A percentile compares a stretch with the other conserved stretches of the same genome.
phyloP scores from a whole-genome alignment of 2,113 vertebrate genomes.

The Amphilophus citrinellus region DNA sequence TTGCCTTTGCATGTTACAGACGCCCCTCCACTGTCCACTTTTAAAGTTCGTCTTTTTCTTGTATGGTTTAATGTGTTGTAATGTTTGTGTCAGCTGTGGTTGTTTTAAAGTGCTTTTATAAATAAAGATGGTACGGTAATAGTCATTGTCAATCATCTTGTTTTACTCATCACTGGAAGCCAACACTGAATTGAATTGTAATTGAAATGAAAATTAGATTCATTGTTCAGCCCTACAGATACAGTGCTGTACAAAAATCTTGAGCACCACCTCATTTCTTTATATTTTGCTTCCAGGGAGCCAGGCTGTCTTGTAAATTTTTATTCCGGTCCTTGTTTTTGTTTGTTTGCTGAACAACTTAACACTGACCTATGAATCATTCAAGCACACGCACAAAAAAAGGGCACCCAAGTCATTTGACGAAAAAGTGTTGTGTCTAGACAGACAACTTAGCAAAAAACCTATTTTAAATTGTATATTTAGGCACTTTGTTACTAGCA shows the following conservation, averaged over 20 bases:
- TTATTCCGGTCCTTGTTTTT: neutral
- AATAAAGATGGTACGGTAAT: no score
- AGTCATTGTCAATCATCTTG: neutral
- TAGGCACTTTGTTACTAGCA: neutral
- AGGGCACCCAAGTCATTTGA: neutral
- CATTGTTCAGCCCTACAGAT: neutral
- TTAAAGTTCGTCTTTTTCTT: no score
- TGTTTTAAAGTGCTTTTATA: no score
- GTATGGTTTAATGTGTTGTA: no score
- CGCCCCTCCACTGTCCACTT: no score
- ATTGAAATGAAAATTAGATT: neutral
- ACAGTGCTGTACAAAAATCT: no score
- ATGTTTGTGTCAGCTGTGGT: no score
- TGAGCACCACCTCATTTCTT: neutral
- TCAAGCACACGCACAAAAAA: neutral
- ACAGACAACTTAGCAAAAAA: neutral
- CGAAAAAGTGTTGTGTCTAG: neutral
- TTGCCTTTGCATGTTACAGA: no score
- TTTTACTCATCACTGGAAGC: neutral
- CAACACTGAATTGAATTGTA: neutral
- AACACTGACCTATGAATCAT: constrained; percentile 5
- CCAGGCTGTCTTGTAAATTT: neutral
- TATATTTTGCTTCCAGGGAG: neutral
- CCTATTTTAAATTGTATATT: neutral
- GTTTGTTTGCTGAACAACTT: constrained; percentile 1